These are phyloP conservation scores for Leptopilina myrica DNA, from an alignment of 2,888 invertebrate genomes.

Conservation along the genomic window DNA sequence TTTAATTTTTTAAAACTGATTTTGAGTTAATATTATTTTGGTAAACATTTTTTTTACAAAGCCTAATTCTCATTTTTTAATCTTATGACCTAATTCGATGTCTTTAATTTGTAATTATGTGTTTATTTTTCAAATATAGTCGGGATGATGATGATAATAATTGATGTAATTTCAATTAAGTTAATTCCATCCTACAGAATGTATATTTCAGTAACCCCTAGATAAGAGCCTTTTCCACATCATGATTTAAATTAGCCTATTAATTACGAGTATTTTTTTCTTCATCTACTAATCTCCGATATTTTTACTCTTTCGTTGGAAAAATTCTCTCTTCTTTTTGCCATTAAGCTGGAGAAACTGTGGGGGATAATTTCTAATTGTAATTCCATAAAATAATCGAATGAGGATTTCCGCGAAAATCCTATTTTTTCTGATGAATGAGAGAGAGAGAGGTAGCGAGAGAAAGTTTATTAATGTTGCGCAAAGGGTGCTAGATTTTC, in stretches of 20 bases:
- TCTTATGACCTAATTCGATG: too few relatives aligned
- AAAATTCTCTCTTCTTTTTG: neutral
- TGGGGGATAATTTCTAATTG: neutral
- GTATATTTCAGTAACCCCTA: too few relatives aligned
- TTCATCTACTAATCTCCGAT: neutral
- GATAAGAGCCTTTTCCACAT: neutral
- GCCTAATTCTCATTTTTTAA: too few relatives aligned
- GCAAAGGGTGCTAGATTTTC: conserved; percentile 43
- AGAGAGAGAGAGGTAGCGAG: neutral
- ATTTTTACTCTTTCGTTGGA: neutral
- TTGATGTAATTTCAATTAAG: too few relatives aligned
- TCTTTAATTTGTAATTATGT: too few relatives aligned
- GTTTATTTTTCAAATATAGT: too few relatives aligned
- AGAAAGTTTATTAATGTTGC: conserved; percentile 64
- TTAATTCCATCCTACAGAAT: too few relatives aligned
- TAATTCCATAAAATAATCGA: conserved; percentile 47
- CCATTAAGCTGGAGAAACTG: neutral
- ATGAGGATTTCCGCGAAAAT: conserved; percentile 44
- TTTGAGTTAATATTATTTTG: too few relatives aligned
- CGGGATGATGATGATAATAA: too few relatives aligned
- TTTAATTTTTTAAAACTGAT: too few relatives aligned
- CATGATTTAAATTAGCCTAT: neutral
- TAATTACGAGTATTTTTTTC: neutral
- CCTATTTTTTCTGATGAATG: conserved; percentile 44
- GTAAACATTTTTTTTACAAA: too few relatives aligned